A percentile compares a stretch with the other conserved stretches of the same genome.
phyloP scores from a whole-genome alignment of 2,113 vertebrate species.

The Microtus ochrogaster region DNA sequence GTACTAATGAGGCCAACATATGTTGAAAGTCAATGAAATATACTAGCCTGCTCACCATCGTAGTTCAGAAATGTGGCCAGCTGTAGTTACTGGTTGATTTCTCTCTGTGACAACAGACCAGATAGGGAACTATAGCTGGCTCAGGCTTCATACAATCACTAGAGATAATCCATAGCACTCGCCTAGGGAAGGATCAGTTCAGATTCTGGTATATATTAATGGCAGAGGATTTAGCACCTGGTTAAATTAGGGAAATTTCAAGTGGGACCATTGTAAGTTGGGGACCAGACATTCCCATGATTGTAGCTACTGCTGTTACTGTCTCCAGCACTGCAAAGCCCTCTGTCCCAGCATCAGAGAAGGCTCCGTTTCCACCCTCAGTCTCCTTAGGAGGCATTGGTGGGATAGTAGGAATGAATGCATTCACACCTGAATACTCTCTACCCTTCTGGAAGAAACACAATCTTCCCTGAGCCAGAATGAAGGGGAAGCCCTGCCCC shows the following conservation, averaged over 20 bases:
- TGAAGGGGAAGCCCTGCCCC: background rate
- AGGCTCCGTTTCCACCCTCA: background rate
- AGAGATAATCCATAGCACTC: background rate
- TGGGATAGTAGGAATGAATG: accelerated
- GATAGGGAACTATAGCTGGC: accelerated
- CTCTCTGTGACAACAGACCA: background rate
- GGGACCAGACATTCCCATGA: accelerated
- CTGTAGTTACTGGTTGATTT: background rate
- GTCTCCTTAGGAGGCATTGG: background rate
- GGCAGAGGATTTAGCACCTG: background rate
- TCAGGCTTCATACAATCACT: accelerated
- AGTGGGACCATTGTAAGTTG: background rate
- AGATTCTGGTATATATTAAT: background rate
- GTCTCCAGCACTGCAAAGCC: accelerated
- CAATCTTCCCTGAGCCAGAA: background rate
- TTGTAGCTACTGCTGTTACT: accelerated
- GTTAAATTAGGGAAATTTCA: background rate
- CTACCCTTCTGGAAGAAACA: background rate
- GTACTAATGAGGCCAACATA: background rate
- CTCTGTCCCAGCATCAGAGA: accelerated
- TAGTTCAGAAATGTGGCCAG: background rate
- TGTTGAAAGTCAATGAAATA: background rate
- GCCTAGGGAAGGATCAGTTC: background rate
- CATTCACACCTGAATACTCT: background rate
- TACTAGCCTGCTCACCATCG: accelerated